Evolutionary conservation across 2,797 vertebrate genomes (phyloP), one percentile per base, ranked within the genome.

Genomic region (Hirundo rustica): DNA sequence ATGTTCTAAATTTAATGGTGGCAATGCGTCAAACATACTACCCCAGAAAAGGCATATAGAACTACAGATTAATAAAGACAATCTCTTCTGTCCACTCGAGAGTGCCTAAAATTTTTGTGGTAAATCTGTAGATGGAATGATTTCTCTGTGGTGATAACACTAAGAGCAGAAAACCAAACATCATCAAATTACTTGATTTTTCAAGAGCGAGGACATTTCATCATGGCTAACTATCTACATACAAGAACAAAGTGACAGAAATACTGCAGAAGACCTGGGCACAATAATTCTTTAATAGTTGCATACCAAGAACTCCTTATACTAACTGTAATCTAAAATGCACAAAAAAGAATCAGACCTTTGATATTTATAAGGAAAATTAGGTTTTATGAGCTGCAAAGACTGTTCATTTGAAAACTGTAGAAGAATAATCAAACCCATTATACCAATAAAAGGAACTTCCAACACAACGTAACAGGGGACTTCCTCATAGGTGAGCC

Each of bases 1-100:
- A 42, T 51, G 36, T 50, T 90, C 47, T 67, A 81, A 65, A 86
- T 47, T 75, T 93, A 88, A 92, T 38, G 82, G 62, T 50, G 66
- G 40, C 32, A 77, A 71, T 65, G 11, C 44, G 25, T 81, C 65
- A 90, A 77, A 92, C 36, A 77, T 16, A 57, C 16, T 51, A 45
- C n/a, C 32, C 65, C 23, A 86, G 73, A 80, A 32, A 47, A 85
- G 42, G 16, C 6, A 2, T 12, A 64, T 36, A 93, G 32, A 85
- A 45, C 38, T 74, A 72, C 9, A 86, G 68, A 89, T 57, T 65
- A 88, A 80, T 77, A 71, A 77, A 93, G n/a, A 21, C 50, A 55
- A 66, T 70, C 25, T 85, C 68, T 70, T 68, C 75, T 10, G 5
- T 66, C 48, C 22, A 38, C 62, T 60, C 29, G 77, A 51, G 27